Evolutionary conservation across 2,113 vertebrate genomes (phyloP).

Genomic region (Siniperca knerii): DNA sequence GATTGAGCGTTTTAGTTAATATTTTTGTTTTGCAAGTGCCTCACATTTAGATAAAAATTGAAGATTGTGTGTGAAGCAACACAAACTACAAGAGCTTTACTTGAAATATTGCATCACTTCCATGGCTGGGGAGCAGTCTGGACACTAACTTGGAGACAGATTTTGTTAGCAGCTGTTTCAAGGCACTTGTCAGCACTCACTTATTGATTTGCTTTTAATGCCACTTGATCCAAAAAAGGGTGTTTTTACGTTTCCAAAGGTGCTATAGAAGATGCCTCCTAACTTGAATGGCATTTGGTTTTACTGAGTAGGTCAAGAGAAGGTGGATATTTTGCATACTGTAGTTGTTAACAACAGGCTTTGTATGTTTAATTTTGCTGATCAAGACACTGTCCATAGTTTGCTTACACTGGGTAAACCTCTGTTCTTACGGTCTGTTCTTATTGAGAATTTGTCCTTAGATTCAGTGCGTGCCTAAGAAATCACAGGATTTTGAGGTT

Average conservation of each 20-base stretch:
- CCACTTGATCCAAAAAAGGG: conserved; percentile 65
- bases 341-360: conserved; percentile 21
- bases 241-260: conserved; percentile 73
- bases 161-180: conserved; percentile 51
- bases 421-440: background rate
- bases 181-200: conserved; percentile 59
- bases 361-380: conserved; percentile 50
- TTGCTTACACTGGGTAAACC: conserved; percentile 48
- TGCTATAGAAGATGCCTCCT: conserved; percentile 68
- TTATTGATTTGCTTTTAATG: conserved; percentile 63
- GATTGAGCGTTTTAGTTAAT: conserved; percentile 32
- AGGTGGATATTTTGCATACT: conserved; percentile 32
- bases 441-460: conserved; percentile 39
- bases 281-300: conserved; percentile 49
- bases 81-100: conserved; percentile 73
- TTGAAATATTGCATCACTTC: conserved; percentile 75
- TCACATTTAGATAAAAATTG: conserved; percentile 73
- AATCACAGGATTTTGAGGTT: conserved; percentile 43
- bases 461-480: conserved; percentile 71
- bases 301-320: conserved; percentile 36
- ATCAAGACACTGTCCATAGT: conserved; percentile 47
- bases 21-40: conserved; percentile 82
- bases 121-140: conserved; percentile 13
- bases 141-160: conserved; percentile 40
- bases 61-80: conserved; percentile 68